These are phyloP conservation scores for Phylloscopus whistleri DNA, from an alignment of 2,113 vertebrate species.

Conservation along the genomic window DNA sequence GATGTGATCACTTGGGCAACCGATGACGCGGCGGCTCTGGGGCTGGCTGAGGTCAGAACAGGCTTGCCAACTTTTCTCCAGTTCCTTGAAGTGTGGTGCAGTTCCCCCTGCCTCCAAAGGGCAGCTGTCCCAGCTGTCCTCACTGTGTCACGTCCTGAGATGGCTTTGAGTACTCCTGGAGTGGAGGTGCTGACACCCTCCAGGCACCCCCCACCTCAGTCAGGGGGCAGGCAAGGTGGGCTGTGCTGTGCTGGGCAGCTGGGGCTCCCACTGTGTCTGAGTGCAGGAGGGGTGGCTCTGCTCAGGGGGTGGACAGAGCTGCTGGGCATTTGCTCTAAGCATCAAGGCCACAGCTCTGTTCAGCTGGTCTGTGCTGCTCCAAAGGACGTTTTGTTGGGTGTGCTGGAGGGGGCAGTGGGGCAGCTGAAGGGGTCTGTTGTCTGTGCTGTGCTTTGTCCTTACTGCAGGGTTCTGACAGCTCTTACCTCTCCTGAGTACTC, in stretches of 20 bases:
- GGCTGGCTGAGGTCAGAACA: background rate
- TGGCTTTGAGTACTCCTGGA: background rate
- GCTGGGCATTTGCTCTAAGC: background rate
- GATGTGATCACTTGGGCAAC: background rate
- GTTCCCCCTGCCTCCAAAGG: background rate
- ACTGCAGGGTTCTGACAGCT: background rate
- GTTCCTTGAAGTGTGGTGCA: background rate
- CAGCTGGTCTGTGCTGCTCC: background rate
- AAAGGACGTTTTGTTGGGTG: background rate
- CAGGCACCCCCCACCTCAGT: too few relatives aligned
- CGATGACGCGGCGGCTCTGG: background rate
- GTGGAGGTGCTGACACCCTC: background rate
- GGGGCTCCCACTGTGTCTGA: accelerated
- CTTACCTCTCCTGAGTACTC: background rate
- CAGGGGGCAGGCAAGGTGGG: accelerated
- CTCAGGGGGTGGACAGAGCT: background rate
- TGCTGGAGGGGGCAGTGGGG: background rate
- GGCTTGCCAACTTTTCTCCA: background rate
- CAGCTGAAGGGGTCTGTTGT: background rate
- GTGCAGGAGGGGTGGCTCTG: accelerated
- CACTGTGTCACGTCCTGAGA: background rate
- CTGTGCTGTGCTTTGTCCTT: background rate
- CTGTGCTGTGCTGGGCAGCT: background rate
- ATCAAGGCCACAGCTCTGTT: background rate
- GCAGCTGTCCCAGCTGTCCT: background rate